Evolutionary conservation across 2,888 invertebrate genomes (phyloP).

Genomic region (Latrodectus hesperus): DNA sequence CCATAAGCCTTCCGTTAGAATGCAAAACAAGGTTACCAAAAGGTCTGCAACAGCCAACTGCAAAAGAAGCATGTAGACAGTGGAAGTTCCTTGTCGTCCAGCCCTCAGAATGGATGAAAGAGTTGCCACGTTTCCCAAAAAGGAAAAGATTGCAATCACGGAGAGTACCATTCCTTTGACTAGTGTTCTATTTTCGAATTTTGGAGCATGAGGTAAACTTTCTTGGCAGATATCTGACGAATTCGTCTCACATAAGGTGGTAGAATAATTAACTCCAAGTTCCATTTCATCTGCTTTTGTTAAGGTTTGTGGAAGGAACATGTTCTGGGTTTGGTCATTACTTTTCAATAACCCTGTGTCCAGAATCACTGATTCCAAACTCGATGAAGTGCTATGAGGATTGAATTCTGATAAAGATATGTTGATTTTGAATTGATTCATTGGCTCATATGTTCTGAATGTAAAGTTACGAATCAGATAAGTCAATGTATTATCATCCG

Average conservation of each 20-base stretch:
- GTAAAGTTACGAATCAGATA: no score
- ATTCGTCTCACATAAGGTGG: background rate
- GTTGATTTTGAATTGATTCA: background rate
- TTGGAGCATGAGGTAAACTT: slow-evolving; percentile 78
- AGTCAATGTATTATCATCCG: no score
- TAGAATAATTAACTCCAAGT: background rate
- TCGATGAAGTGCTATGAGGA: background rate
- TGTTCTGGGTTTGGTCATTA: background rate
- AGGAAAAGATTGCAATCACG: slow-evolving; percentile 83
- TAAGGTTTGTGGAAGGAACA: background rate
- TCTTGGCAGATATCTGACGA: background rate
- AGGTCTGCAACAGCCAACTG: slow-evolving; percentile 89
- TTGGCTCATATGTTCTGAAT: background rate
- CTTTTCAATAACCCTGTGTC: background rate
- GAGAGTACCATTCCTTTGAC: slow-evolving; percentile 82
- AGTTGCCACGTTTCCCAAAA: slow-evolving; percentile 85
- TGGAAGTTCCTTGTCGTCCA: slow-evolving; percentile 76
- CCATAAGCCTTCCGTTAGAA: slow-evolving; percentile 88
- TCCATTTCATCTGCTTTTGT: background rate
- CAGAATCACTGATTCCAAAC: background rate
- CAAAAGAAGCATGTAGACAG: slow-evolving; percentile 83
- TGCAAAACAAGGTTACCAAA: slow-evolving; percentile 86
- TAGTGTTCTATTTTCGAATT: slow-evolving; percentile 80
- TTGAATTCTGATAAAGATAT: background rate
- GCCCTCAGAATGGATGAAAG: slow-evolving; percentile 84